phyloP scores from a whole-genome alignment of 2,113 vertebrate genomes.

The Tychaedon coryphoeus region DNA sequence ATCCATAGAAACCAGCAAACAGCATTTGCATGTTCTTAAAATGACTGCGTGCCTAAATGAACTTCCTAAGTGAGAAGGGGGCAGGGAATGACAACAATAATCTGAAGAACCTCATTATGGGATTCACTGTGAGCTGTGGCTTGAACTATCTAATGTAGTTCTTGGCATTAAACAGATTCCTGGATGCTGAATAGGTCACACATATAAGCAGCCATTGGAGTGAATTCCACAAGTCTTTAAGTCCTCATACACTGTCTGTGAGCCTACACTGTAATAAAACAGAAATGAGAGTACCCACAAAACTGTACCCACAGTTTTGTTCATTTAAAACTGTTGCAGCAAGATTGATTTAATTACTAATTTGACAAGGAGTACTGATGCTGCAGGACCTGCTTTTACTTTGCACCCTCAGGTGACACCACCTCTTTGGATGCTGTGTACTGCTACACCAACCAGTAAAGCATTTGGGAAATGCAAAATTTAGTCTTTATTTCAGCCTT shows the following conservation, averaged over 20 bases:
- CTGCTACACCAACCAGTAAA: background rate
- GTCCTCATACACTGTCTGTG: background rate
- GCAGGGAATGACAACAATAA: slow-evolving; percentile 46
- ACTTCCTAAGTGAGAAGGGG: slow-evolving; percentile 13
- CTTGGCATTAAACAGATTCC: slow-evolving; percentile 49
- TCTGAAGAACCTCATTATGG: slow-evolving; percentile 11
- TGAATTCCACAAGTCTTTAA: slow-evolving; percentile 8
- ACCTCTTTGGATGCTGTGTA: background rate
- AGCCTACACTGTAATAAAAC: slow-evolving; percentile 36
- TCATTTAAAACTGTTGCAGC: background rate
- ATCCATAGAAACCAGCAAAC: slow-evolving; percentile 26
- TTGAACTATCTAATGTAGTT: slow-evolving; percentile 49
- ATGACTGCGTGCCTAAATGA: slow-evolving; percentile 55
- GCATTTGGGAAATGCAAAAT: background rate
- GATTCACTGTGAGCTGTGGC: slow-evolving; percentile 46
- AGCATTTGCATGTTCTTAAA: slow-evolving; percentile 36
- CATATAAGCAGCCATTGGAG: background rate
- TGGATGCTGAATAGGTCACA: slow-evolving; percentile 49
- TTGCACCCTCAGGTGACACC: background rate
- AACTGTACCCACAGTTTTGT: background rate
- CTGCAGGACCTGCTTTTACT: background rate
- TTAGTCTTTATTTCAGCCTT: background rate
- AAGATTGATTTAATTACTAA: background rate
- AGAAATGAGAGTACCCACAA: background rate
- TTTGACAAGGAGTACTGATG: background rate